phyloP scores from a whole-genome alignment of 2,797 vertebrate species.

The Pogoniulus pusillus region DNA sequence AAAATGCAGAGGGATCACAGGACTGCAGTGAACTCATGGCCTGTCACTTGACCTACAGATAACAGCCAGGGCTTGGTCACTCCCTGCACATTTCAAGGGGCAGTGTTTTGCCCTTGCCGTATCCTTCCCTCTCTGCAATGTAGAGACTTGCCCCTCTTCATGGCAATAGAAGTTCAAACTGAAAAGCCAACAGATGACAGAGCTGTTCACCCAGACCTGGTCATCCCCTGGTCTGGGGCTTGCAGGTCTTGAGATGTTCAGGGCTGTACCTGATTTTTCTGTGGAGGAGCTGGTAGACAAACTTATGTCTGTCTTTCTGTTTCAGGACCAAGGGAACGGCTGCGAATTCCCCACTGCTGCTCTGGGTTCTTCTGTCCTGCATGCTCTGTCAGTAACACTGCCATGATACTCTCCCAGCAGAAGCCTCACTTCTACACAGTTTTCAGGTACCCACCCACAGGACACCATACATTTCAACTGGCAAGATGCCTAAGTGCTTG shows the following conservation, averaged over 20 bases:
- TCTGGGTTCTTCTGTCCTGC: neutral
- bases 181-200: neutral
- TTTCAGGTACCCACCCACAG: neutral
- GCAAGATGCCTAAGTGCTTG: neutral
- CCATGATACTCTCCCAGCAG: neutral
- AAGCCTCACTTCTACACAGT: neutral
- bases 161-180: neutral
- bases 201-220: neutral
- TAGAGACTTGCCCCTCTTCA: neutral
- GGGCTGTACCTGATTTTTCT: neutral
- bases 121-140: rapidly evolving
- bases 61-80: neutral
- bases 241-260: neutral
- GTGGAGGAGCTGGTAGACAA: neutral
- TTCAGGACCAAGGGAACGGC: neutral
- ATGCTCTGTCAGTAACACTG: neutral
- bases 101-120: neutral
- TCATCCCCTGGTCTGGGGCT: neutral
- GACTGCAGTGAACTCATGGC: neutral
- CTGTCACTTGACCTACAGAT: neutral
- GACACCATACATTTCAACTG: neutral
- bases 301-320: neutral
- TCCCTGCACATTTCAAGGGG: neutral
- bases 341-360: neutral
- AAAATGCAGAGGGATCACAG: neutral